phyloP scores from a whole-genome alignment of 2,888 invertebrate species.

The Tanaodytes sp. region DNA sequence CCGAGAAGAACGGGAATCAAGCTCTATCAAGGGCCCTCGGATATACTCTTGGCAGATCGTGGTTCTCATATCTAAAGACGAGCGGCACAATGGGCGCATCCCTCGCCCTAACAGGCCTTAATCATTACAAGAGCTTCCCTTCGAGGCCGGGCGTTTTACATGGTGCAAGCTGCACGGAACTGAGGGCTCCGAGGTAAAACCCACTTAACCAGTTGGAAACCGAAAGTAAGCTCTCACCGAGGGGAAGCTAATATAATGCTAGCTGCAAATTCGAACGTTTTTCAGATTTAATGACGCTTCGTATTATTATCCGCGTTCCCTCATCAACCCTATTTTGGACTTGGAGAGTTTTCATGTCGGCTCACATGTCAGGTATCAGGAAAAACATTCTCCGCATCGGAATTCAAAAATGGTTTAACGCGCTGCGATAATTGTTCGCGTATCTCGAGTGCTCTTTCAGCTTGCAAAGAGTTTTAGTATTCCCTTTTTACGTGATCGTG shows the following conservation, averaged over 20 bases:
- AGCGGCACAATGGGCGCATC: conserved; percentile 63
- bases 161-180: conserved; percentile 50
- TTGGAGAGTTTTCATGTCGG: conserved; percentile 16
- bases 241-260: conserved; percentile 36
- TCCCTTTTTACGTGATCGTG: conserved; percentile 14
- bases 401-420: conserved; percentile 22
- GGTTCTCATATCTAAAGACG: conserved; percentile 61
- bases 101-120: conserved; percentile 67
- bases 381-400: neutral
- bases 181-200: conserved; percentile 31
- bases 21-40: conserved; percentile 62
- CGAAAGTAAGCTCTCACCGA: conserved; percentile 25
- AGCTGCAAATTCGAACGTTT: conserved; percentile 46
- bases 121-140: conserved; percentile 64
- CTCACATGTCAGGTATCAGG: conserved; percentile 18
- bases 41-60: conserved; percentile 59
- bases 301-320: conserved; percentile 34
- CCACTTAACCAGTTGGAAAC: conserved; percentile 46
- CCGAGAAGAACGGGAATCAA: conserved; percentile 58
- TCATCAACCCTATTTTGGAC: conserved; percentile 15
- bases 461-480: too few relatives aligned
- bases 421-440: conserved; percentile 9
- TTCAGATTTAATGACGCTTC: conserved; percentile 42
- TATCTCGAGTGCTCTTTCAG: too few relatives aligned
- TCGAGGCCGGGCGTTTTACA: conserved; percentile 60